Base-by-base conservation (phyloP, 2,888 invertebrate genomes). In the Buathra laborator region DNA sequence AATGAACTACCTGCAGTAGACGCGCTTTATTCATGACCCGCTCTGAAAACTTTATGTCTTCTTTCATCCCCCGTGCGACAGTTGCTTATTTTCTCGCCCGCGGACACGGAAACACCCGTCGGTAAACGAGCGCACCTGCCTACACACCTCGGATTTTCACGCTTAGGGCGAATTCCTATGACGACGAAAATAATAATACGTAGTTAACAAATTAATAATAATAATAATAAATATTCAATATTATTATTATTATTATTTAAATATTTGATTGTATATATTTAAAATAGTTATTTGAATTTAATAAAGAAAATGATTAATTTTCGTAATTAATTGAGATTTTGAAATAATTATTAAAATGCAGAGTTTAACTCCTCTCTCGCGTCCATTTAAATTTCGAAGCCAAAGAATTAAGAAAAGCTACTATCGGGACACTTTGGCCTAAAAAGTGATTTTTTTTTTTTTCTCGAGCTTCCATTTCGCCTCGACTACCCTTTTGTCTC, bases 1-100 rank as follows among this genome's bases (percentile, higher is more conserved):
- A 86, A 86, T 84, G 76, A 86, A 86, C 70, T 59, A 84, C 59
- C 81, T 67, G 56, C 81, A 81, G 66, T 48, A 16, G 56, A 24
- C 10, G 29, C 62, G 48, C 67, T 43, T 83, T 78, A 86, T 86
- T 86, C 81, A 81, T 86, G 83, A 71, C 56, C 53, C n/a, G 71
- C 62, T 56, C 68, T 66, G 44, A 84, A 83, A 76, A 76, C 44
- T 83, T 81, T 53, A 71, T 76, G 68, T 79, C 51, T 74, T 75
- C 37, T 53, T 77, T 76, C 62, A 72, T 71, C 29, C 79, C 14
- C 59, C 24, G 44, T 44, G 44, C 44, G 46, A 51, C 74, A 51
- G 44, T 44, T 44, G 53, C 37, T 83, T 68, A 43, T 32, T 70
- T 82, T 76, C 51, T 43, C 59, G 56, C 43, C 56, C 12, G 43